A percentile compares a stretch with the other conserved stretches of the same genome.
These are phyloP conservation scores for Xylophagus ater DNA, from an alignment of 2,888 invertebrate species.

Conservation along the genomic window DNA sequence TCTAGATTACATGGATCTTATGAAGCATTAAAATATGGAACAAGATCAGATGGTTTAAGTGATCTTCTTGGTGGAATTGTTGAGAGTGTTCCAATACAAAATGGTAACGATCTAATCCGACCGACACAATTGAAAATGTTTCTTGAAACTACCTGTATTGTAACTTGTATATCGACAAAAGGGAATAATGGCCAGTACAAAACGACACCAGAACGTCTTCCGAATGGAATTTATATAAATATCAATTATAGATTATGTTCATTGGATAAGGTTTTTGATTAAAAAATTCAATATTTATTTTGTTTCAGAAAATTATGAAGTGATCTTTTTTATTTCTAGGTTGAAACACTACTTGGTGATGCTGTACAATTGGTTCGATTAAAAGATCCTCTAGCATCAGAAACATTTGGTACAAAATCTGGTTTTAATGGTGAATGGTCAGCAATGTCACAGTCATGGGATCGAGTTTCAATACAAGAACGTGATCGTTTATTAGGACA, in stretches of 20 bases:
- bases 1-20: slow-evolving; percentile 81
- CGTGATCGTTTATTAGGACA: slow-evolving; percentile 57
- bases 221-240: slow-evolving; percentile 59
- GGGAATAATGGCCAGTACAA: slow-evolving; percentile 40
- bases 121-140: slow-evolving; percentile 52
- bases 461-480: slow-evolving; percentile 60
- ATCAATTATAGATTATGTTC: slow-evolving; percentile 68
- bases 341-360: slow-evolving; percentile 60
- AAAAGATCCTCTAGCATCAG: slow-evolving; percentile 52
- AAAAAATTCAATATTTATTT: not conserved
- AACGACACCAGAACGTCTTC: slow-evolving; percentile 49
- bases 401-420: slow-evolving; percentile 44
- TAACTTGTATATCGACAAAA: slow-evolving; percentile 55
- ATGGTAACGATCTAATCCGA: slow-evolving; percentile 56
- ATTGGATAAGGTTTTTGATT: slow-evolving; percentile 29
- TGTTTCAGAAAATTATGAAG: not conserved
- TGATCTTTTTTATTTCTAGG: slow-evolving; percentile 33
- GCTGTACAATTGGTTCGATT: slow-evolving; percentile 59
- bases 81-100: slow-evolving; percentile 62
- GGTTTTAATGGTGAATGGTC: slow-evolving; percentile 64
- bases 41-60: slow-evolving; percentile 72
- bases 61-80: slow-evolving; percentile 85
- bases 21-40: slow-evolving; percentile 88
- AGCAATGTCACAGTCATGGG: slow-evolving; percentile 60
- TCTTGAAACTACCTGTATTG: slow-evolving; percentile 71